phyloP scores from a whole-genome alignment of 2,113 vertebrate genomes.

The Saimiri boliviensis region DNA sequence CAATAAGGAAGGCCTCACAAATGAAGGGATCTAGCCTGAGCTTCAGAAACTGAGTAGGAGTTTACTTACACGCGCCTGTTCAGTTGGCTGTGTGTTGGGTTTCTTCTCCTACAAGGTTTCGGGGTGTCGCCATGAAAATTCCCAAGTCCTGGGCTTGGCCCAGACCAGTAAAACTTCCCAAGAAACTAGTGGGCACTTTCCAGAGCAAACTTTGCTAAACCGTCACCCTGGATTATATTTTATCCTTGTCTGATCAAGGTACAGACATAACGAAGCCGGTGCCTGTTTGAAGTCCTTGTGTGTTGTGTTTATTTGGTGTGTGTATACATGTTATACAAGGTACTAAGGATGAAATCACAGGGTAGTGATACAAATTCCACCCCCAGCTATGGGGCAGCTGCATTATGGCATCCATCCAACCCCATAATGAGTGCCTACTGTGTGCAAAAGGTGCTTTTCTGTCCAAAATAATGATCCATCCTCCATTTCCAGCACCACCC shows the following conservation, averaged over 20 bases:
- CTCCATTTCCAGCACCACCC: not conserved
- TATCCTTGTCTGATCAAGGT: slow-evolving; percentile 8
- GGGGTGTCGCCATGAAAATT: not conserved
- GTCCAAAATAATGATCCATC: slow-evolving; percentile 10
- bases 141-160: not conserved
- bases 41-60: not conserved
- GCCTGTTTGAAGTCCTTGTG: slow-evolving; percentile 65
- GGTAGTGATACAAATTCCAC: slow-evolving; percentile 71
- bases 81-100: not conserved
- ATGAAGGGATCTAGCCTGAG: not conserved
- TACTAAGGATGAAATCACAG: slow-evolving; percentile 72
- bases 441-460: slow-evolving; percentile 44
- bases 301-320: slow-evolving; percentile 59
- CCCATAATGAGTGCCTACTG: slow-evolving; percentile 50
- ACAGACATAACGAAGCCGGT: not conserved
- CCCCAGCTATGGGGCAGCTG: slow-evolving; percentile 43
- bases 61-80: not conserved
- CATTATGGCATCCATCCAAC: not conserved
- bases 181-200: not conserved
- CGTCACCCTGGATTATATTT: not conserved
- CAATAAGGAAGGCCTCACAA: not conserved
- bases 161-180: slow-evolving; percentile 9
- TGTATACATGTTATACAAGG: slow-evolving; percentile 64
- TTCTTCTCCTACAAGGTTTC: not conserved
- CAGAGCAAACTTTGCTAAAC: not conserved